A percentile compares a stretch with the other conserved stretches of the same genome.
phyloP scores from a whole-genome alignment of 2,113 vertebrate genomes.

The Lota lota region DNA sequence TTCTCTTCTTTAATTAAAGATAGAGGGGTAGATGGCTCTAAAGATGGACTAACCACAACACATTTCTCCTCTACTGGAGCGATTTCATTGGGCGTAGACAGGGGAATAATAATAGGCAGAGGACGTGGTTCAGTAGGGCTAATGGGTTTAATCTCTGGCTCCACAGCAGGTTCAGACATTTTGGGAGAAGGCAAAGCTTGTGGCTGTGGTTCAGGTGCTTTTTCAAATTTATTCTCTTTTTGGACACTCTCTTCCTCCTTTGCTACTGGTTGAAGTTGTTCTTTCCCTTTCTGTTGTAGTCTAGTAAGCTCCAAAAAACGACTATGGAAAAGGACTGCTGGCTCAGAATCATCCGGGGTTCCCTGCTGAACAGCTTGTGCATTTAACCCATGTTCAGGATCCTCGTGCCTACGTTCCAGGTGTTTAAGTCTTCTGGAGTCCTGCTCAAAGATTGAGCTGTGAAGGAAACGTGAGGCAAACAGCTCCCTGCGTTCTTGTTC shows the following conservation, averaged over 20 bases:
- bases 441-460: constrained; percentile 96
- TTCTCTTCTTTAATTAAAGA: constrained; percentile 65
- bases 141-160: constrained; percentile 58
- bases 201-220: constrained; percentile 71
- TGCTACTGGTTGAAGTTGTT: constrained; percentile 78
- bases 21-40: constrained; percentile 22
- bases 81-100: constrained; percentile 41
- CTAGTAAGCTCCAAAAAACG: constrained; percentile 85
- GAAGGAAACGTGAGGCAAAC: constrained; percentile 95
- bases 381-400: constrained; percentile 78
- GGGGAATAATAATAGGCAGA: constrained; percentile 38
- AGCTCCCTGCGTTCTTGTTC: constrained; percentile 92
- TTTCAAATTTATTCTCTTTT: constrained; percentile 66
- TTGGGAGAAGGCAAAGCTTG: constrained; percentile 57
- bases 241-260: constrained; percentile 67
- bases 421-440: constrained; percentile 93
- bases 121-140: constrained; percentile 65
- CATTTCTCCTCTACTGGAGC: constrained; percentile 48
- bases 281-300: constrained; percentile 85
- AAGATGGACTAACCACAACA: constrained; percentile 12
- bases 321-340: constrained; percentile 93
- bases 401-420: constrained; percentile 89
- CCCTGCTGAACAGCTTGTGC: constrained; percentile 75
- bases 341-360: constrained; percentile 78
- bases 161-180: constrained; percentile 42